A percentile compares a stretch with the other conserved stretches of the same genome.
Conservation (phyloP, 2,113 vertebrate genomes). For the Podilymbus podiceps region DNA sequence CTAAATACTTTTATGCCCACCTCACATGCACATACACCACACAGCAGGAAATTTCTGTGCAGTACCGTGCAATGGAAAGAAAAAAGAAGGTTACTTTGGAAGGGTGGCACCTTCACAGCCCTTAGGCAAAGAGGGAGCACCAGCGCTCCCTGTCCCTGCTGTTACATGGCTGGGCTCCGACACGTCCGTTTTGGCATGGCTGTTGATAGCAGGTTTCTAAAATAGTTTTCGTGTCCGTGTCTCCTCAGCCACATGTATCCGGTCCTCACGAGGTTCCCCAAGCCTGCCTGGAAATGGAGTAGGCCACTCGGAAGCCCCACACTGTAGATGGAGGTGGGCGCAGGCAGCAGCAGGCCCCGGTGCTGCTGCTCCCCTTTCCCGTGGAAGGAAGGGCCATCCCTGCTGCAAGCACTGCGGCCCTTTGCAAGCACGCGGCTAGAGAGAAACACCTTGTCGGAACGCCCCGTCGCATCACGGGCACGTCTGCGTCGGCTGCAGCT, state of each 20-base stretch:
- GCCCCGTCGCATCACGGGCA: accelerated
- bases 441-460: background rate
- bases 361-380: background rate
- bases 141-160: background rate
- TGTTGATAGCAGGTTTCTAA: background rate
- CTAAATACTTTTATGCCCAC: background rate
- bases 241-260: background rate
- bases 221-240: background rate
- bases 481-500: background rate
- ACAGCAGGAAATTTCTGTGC: background rate
- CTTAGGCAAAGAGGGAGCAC: background rate
- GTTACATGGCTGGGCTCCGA: accelerated
- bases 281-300: background rate
- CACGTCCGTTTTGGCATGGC: accelerated
- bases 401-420: too few species aligned
- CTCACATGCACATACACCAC: too few species aligned
- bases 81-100: background rate
- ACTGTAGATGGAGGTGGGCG: background rate
- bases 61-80: background rate
- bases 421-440: too few species aligned
- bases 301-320: background rate
- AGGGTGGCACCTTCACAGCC: background rate
- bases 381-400: background rate
- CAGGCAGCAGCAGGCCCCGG: background rate
- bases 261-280: accelerated